These are phyloP conservation scores for Eudasyphora cyanicolor DNA, from an alignment of 2,888 invertebrate species.

Conservation along the genomic window DNA sequence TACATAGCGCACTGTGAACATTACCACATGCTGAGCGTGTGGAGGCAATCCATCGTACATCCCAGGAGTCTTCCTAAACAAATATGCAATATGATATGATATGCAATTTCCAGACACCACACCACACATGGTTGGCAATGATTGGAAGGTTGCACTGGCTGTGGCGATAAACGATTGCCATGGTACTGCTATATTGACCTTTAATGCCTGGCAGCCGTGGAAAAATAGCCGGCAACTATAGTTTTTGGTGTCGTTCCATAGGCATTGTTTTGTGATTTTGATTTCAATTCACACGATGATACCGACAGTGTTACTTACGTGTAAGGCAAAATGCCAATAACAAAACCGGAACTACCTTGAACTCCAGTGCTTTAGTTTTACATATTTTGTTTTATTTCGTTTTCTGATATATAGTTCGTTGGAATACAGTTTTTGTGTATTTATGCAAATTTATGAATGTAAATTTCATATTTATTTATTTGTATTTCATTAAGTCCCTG, in stretches of 20 bases:
- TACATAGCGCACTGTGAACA: too few species aligned
- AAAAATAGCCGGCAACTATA: background rate
- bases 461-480: background rate
- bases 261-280: background rate
- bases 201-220: background rate
- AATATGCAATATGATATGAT: too few species aligned
- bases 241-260: background rate
- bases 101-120: too few species aligned
- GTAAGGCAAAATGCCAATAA: background rate
- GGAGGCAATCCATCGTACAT: too few species aligned
- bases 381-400: background rate
- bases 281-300: slow-evolving; percentile 55
- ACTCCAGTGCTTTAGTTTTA: slow-evolving; percentile 40
- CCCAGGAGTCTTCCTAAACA: too few species aligned
- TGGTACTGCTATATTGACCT: background rate
- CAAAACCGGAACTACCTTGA: slow-evolving; percentile 64
- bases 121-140: too few species aligned
- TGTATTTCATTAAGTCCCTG: background rate
- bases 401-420: background rate
- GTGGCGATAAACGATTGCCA: too few species aligned
- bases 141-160: background rate
- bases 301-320: background rate
- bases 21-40: too few species aligned
- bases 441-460: slow-evolving; percentile 35
- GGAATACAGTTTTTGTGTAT: background rate